A percentile compares a stretch with the other conserved stretches of the same genome.
phyloP scores from a whole-genome alignment of 2,113 vertebrate species.

The Orthonyx spaldingii region DNA sequence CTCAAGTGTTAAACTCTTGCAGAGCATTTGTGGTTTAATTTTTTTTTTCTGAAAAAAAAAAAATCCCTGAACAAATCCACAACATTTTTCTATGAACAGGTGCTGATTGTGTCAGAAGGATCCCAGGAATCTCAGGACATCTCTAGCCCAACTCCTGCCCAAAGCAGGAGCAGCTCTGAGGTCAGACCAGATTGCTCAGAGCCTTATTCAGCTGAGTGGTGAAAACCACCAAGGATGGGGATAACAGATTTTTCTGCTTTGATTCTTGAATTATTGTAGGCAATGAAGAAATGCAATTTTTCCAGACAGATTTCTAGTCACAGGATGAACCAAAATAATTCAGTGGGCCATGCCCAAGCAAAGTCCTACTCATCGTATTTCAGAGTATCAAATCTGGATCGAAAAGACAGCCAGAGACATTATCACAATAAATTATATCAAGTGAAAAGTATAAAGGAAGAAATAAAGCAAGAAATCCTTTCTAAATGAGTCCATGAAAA shows the following conservation, averaged over 20 bases:
- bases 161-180: neutral
- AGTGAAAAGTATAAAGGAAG: neutral
- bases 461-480: neutral
- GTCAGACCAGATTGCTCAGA: neutral
- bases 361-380: neutral
- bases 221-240: neutral
- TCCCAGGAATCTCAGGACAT: neutral
- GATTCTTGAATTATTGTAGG: neutral
- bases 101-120: neutral
- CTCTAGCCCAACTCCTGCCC: neutral
- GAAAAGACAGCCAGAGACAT: neutral
- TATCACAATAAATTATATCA: neutral
- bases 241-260: neutral
- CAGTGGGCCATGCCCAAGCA: neutral
- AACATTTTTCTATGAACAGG: neutral
- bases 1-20: neutral
- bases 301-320: neutral
- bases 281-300: neutral
- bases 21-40: neutral
- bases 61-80: neutral
- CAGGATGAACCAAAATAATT: neutral
- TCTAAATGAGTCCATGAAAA: neutral
- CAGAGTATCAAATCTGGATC: neutral
- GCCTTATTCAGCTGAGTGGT: neutral
- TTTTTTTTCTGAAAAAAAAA: neutral